phyloP scores from a whole-genome alignment of 2,797 vertebrate species.

The Microchirus variegatus region DNA sequence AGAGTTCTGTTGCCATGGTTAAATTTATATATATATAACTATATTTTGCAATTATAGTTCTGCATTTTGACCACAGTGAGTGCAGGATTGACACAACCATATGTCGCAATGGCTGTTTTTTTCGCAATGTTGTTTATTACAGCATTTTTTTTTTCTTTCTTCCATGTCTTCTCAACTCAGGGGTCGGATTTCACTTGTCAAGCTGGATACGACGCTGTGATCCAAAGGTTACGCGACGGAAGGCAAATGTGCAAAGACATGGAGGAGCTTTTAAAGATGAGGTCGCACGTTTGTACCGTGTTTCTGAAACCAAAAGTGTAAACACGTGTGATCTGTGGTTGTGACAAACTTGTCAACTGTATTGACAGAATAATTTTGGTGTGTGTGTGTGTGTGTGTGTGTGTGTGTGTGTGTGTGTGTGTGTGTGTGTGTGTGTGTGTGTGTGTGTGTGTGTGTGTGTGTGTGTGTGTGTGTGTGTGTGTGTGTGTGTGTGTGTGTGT shows the following conservation, averaged over 20 bases:
- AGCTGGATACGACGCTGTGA: slow-evolving; percentile 85
- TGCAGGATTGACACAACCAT: slow-evolving; percentile 17
- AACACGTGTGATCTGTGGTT: neutral
- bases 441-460: too few species aligned
- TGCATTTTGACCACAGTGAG: slow-evolving; percentile 51
- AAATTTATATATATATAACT: neutral
- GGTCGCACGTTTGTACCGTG: slow-evolving; percentile 65
- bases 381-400: too few species aligned
- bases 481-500: too few species aligned
- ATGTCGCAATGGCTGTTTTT: slow-evolving; percentile 55
- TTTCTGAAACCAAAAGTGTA: neutral
- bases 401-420: too few species aligned
- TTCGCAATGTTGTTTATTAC: slow-evolving; percentile 13
- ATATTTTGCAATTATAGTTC: slow-evolving; percentile 52
- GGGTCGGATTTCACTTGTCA: slow-evolving; percentile 88
- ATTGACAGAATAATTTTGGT: too few species aligned
- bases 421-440: too few species aligned
- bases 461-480: too few species aligned
- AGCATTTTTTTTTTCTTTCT: slow-evolving; percentile 5
- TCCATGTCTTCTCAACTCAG: slow-evolving; percentile 69
- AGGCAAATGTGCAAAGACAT: slow-evolving; percentile 93
- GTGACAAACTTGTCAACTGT: neutral
- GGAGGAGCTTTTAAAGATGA: slow-evolving; percentile 93
- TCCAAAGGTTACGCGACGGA: slow-evolving; percentile 89
- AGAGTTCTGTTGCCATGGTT: slow-evolving; percentile 4